A percentile compares a stretch with the other conserved stretches of the same genome.
Evolutionary conservation across 2,888 invertebrate species (phyloP).

Genomic region (Agelastica alni): DNA sequence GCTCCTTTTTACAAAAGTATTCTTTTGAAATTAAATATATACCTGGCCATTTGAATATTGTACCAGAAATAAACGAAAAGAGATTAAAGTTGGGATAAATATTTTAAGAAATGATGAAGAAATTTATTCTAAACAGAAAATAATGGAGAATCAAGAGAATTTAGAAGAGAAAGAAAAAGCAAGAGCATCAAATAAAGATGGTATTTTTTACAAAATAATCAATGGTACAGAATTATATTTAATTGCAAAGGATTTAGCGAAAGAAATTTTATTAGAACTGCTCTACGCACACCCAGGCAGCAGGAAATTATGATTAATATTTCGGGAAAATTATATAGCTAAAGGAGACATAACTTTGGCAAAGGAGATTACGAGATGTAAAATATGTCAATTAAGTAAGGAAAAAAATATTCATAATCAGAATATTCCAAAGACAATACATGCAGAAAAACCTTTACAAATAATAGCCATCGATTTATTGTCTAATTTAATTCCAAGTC

Average conservation of each 20-base stretch:
- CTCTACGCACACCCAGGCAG: conserved; percentile 10
- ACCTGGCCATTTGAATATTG: too few species aligned
- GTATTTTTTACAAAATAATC: conserved; percentile 4
- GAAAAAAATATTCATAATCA: conserved; percentile 9
- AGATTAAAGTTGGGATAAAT: too few species aligned
- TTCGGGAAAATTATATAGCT: conserved; percentile 14
- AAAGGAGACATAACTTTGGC: conserved; percentile 1
- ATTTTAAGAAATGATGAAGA: conserved; percentile 1
- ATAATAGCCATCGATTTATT: conserved; percentile 17
- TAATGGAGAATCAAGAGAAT: conserved; percentile 7
- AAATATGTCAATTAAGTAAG: conserved; percentile 7
- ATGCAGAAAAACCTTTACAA: conserved; percentile 6
- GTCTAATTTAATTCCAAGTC: conserved; percentile 3
- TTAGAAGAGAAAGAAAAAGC: conserved; percentile 6
- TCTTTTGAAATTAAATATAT: too few species aligned
- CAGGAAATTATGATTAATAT: conserved; percentile 13
- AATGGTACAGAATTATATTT: conserved; percentile 10
- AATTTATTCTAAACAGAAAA: background rate
- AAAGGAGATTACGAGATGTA: conserved; percentile 8
- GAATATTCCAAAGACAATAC: conserved; percentile 7
- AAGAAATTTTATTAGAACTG: too few species aligned
- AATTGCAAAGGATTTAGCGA: too few species aligned
- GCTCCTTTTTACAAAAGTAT: conserved; percentile 14
- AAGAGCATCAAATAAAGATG: background rate
- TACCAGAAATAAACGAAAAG: too few species aligned